Conservation (phyloP, 2,797 vertebrate species). For the Vespertilio murinus region DNA sequence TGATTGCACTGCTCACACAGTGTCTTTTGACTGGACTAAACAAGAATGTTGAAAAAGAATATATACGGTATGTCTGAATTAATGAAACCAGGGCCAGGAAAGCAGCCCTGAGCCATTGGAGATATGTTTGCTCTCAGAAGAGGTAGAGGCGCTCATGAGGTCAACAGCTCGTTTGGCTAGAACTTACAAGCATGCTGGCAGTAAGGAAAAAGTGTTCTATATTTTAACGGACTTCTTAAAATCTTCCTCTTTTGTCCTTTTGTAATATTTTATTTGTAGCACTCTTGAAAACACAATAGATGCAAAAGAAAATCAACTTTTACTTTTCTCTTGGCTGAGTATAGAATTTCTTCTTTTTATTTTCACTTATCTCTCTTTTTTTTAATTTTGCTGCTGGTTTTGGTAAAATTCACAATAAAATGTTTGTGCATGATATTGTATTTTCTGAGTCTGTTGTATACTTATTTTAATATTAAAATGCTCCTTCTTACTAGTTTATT, state of each 20-base stretch:
- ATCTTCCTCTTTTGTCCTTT: conserved; percentile 34
- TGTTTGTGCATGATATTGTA: not conserved
- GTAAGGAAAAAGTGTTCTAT: conserved; percentile 66
- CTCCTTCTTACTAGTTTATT: not conserved
- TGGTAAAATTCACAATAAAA: not conserved
- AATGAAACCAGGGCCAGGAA: conserved; percentile 41
- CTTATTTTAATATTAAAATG: not conserved
- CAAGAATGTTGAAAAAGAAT: conserved; percentile 39
- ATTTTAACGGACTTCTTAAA: conserved; percentile 58
- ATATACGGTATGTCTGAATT: conserved; percentile 55
- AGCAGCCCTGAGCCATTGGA: conserved; percentile 12
- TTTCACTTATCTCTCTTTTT: conserved; percentile 35
- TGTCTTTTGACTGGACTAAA: conserved; percentile 62
- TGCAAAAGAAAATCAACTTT: conserved; percentile 65
- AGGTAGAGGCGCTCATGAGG: conserved; percentile 46
- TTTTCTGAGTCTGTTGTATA: not conserved
- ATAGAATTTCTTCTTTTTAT: conserved; percentile 60
- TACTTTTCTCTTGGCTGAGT: conserved; percentile 15
- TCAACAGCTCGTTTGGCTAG: conserved; percentile 63
- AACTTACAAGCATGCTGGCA: conserved; percentile 58
- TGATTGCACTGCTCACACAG: not conserved
- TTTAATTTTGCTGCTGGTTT: not conserved
- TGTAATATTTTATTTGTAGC: conserved; percentile 58
- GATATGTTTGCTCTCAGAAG: conserved; percentile 73
- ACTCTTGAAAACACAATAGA: conserved; percentile 56